Evolutionary conservation across 1,140 invertebrate species (phyloP), one percentile per base, ranked within the genome.

Genomic region (Gonioctena quinquepunctata): DNA sequence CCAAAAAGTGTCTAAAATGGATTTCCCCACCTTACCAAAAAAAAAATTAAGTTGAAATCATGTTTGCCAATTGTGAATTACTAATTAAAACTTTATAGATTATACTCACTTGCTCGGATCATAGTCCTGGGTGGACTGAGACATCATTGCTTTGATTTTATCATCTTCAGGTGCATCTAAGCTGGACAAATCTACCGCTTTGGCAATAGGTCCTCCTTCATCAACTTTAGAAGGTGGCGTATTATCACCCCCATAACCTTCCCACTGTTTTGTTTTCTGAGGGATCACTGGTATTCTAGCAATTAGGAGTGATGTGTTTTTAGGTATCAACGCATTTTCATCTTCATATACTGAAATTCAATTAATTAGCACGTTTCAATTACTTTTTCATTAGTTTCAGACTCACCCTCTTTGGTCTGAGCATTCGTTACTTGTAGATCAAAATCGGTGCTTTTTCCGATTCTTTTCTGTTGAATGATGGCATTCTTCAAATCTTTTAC

Each of bases 351-450:
- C 96, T 98, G 84, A 54, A 90, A 90, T 74, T 42, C 54, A 3
- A 42, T 25, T 23, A 48, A 50, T 64, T 21, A 56, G n/a, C 11
- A 68, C 13, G 11, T 18, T 62, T 22, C n/a, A 63, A 60, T 57
- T 7, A 62, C 22, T 27, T 19, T 52, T 7, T 23, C 27, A 50
- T 25, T 49, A 33, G 21, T n/a, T n/a, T n/a, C 0, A 0, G 22
- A 71, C 84, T 84, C 87, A 96, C 96, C 94, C 93, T 97, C 94
- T 87, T 98, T 97, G 56, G 96, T 98, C 85, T 99, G 96, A 27
- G 96, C 96, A 90, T 99, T 98, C 19, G 94, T 96, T 66, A 99
- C 94, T 84, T 96, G 92, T 27, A 99, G 86, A 88, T 99, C 96
- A 85, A 97, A 98, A 83, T 98, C 95, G 1, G 93, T 92, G 69